Evolutionary conservation across 2,888 invertebrate species (phyloP), one percentile per base, ranked within the genome.

Genomic region (Bellardia bayeri): DNA sequence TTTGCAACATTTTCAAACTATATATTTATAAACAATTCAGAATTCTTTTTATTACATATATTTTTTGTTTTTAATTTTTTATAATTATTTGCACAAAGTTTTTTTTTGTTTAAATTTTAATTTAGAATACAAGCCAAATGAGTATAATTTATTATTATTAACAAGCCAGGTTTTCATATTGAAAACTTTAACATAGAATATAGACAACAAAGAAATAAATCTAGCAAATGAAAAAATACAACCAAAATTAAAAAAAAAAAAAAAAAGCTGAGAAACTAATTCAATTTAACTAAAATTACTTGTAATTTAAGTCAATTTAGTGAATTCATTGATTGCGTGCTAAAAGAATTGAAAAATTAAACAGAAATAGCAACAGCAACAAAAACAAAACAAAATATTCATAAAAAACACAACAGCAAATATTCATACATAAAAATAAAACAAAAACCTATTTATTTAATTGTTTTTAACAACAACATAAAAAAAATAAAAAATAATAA

Each of bases 291-390:
- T 81, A 72, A 87, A 68, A 76, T 76, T 79, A 76, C 69, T 81
- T 79, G 80, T 85, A 89, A 90, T 89, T 91, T 86, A 85, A 91
- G 90, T 91, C 89, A 91, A 91, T 91, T 91, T 90, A 86, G 86
- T 89, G 81, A 90, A 90, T 89, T 91, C 88, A 81, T 66, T 89
- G 89, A 88, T 91, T 91, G 91, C 90, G 90, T 91, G 91, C 91
- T 81, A 63, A 66, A 54, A 61, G 14, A 75, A 84, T 74, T 58
- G n/a, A 80, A 78, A 78, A 63, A 68, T 69, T 37, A 23, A 69
- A 81, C 11, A 51, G 58, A 51, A 16, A 40, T 14, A 75, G 63
- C 23, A 23, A 79, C 45, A 75, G 63, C 23, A 23, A 79, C 45
- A 76, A 81, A 37, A 68, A 40, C 23, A 54, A 23, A 85, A 72